A percentile compares a stretch with the other conserved stretches of the same genome.
phyloP scores from a whole-genome alignment of 2,888 invertebrate species.

The Lasioglossum vierecki region DNA sequence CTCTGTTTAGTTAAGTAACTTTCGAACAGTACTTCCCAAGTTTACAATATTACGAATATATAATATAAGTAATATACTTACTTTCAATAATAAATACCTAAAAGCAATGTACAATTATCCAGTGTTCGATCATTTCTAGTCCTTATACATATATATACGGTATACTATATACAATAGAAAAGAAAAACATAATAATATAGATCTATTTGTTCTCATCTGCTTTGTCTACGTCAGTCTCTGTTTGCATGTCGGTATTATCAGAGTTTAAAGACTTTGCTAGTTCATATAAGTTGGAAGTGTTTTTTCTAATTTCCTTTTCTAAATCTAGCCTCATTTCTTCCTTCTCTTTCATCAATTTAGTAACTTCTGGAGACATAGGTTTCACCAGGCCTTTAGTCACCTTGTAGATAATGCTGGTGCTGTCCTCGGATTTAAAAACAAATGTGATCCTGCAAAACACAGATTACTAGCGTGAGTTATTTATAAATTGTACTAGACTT shows the following conservation, averaged over 20 bases:
- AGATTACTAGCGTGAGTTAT: neutral
- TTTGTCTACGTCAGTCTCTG: neutral
- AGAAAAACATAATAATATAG: no score
- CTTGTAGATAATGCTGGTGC: conserved; percentile 79
- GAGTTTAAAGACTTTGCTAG: conserved; percentile 73
- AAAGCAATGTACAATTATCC: conserved; percentile 16
- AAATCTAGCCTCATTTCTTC: conserved; percentile 75
- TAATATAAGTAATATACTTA: conserved; percentile 49
- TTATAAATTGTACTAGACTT: neutral
- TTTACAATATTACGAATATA: conserved; percentile 70
- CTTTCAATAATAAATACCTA: conserved; percentile 61
- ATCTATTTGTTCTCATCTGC: neutral
- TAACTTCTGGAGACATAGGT: conserved; percentile 75
- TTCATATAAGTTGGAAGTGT: conserved; percentile 79
- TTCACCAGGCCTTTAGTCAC: conserved; percentile 76
- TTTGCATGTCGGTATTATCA: conserved; percentile 21
- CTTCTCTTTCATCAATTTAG: conserved; percentile 72
- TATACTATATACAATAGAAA: no score
- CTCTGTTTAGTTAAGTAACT: conserved; percentile 65
- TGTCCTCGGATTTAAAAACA: conserved; percentile 80
- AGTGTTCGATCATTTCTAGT: neutral
- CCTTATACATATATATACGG: no score
- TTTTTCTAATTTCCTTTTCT: conserved; percentile 77
- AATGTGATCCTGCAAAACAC: conserved; percentile 76
- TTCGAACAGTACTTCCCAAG: conserved; percentile 63